phyloP scores from a whole-genome alignment of 2,888 invertebrate species.

The Tetramorium bicarinatum region DNA sequence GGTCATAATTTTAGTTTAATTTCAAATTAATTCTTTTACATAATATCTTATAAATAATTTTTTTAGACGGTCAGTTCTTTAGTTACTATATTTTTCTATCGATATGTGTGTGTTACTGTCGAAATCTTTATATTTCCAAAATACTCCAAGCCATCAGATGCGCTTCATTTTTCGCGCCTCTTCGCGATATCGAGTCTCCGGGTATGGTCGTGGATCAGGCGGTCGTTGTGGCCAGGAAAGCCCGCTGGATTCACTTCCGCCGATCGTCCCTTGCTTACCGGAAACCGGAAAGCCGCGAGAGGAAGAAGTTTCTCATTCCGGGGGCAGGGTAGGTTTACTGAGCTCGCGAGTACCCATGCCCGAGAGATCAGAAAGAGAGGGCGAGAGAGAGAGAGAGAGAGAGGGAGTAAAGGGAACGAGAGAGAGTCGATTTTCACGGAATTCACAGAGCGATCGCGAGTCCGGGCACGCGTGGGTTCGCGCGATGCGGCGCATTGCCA shows the following conservation, averaged over 20 bases:
- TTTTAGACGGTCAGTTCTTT: background rate
- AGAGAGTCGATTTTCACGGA: constrained; percentile 46
- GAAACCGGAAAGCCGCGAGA: constrained; percentile 35
- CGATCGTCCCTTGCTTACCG: constrained; percentile 37
- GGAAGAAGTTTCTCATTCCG: constrained; percentile 43
- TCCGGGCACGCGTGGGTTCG: constrained; percentile 54
- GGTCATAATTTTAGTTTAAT: background rate
- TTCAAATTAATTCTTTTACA: background rate
- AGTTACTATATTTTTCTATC: background rate
- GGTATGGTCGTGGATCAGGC: constrained; percentile 1
- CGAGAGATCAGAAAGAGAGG: background rate
- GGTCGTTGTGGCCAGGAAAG: constrained; percentile 28
- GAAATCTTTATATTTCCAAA: background rate
- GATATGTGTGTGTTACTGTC: background rate
- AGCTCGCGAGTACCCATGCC: background rate
- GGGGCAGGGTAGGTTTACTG: constrained; percentile 11
- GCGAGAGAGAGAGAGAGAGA: background rate
- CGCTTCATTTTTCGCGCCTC: constrained; percentile 8
- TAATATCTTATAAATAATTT: background rate
- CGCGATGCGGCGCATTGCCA: constrained; percentile 52
- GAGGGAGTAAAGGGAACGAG: background rate
- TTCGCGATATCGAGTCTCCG: constrained; percentile 18
- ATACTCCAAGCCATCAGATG: background rate
- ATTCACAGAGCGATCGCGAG: constrained; percentile 45
- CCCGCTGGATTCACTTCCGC: constrained; percentile 34